Percentiles rank a stretch among this genome's conserved stretches.
Evolutionary conservation across 2,797 vertebrate genomes (phyloP).

Genomic region (Siniperca obscura): DNA sequence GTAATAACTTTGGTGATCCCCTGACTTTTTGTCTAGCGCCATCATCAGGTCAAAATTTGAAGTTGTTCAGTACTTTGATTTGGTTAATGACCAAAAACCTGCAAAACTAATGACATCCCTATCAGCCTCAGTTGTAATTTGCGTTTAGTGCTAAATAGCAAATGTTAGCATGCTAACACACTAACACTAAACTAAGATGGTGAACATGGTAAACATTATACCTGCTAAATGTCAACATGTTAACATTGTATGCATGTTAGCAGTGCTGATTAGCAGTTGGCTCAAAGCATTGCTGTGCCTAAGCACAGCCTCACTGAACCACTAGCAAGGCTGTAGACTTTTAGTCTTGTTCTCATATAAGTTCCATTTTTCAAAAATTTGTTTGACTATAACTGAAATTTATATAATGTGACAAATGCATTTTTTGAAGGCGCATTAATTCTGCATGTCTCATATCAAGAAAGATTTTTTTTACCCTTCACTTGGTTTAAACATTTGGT

Average conservation of each 20-base stretch:
- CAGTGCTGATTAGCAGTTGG: background rate
- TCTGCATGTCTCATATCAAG: slow-evolving; percentile 7
- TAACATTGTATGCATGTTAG: background rate
- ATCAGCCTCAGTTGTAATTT: no score
- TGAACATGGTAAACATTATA: background rate
- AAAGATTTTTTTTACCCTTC: slow-evolving; percentile 17
- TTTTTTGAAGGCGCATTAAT: slow-evolving; percentile 11
- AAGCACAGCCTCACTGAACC: background rate
- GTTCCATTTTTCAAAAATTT: background rate
- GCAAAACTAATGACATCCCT: no score
- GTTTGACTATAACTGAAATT: background rate
- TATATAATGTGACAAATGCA: background rate
- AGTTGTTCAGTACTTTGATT: no score
- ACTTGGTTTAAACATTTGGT: slow-evolving; percentile 39
- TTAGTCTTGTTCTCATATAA: background rate
- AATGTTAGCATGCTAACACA: background rate
- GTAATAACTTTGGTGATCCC: background rate
- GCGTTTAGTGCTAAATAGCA: background rate
- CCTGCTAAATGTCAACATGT: slow-evolving; percentile 3
- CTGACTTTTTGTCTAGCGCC: background rate
- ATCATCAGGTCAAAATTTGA: background rate
- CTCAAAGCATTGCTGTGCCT: background rate
- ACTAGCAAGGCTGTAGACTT: background rate
- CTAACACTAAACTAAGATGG: background rate
- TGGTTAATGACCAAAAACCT: no score